A percentile compares a stretch with the other conserved stretches of the same genome.
Conservation (phyloP, 2,113 vertebrate genomes). For the Trinectes maculatus region DNA sequence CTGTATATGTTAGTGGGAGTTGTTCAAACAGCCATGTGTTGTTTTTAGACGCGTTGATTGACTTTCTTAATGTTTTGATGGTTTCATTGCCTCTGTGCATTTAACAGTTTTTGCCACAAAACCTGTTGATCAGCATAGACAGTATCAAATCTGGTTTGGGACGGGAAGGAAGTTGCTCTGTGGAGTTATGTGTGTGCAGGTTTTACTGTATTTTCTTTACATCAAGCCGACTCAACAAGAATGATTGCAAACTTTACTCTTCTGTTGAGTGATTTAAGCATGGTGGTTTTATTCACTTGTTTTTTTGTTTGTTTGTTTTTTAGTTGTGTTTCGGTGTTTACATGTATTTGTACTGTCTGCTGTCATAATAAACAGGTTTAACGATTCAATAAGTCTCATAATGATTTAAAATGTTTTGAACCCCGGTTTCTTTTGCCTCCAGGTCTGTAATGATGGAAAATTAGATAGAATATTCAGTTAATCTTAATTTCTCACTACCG, state of each 20-base stretch:
- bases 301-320: constrained; percentile 27
- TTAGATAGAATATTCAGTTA: constrained; percentile 2
- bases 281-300: constrained; percentile 33
- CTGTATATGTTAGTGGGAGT: too few relatives aligned
- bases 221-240: constrained; percentile 23
- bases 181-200: constrained; percentile 16
- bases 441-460: background rate
- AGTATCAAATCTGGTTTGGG: background rate
- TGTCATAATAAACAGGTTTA: constrained; percentile 65
- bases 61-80: background rate
- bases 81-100: constrained; percentile 12
- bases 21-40: constrained; percentile 5
- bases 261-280: constrained; percentile 33
- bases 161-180: background rate
- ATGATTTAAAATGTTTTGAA: background rate
- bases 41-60: constrained; percentile 13
- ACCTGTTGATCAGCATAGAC: too few relatives aligned
- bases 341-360: constrained; percentile 44
- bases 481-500: constrained; percentile 44
- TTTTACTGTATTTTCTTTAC: constrained; percentile 26
- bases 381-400: background rate
- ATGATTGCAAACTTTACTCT: constrained; percentile 17
- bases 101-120: constrained; percentile 27
- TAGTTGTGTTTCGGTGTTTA: constrained; percentile 32
- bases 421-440: background rate